Conservation (phyloP, 2,888 invertebrate genomes). For the Lasioglossum figueresi region DNA sequence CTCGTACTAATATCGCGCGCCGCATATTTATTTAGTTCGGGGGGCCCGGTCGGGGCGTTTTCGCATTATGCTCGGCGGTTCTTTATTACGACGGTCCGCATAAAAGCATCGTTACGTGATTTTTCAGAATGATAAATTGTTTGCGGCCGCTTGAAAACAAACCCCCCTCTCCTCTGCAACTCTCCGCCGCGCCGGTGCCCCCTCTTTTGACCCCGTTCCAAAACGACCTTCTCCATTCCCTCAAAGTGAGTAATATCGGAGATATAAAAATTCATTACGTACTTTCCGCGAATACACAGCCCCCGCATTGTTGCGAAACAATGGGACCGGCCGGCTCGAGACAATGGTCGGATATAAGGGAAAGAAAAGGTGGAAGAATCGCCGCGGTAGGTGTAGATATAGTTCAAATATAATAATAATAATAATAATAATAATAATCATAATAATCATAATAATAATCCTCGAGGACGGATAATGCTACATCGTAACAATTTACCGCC, state of each 20-base stretch:
- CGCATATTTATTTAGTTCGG: constrained; percentile 48
- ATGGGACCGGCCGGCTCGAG: constrained; percentile 36
- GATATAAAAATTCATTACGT: constrained; percentile 62
- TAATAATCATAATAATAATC: constrained; percentile 16
- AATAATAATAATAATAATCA: constrained; percentile 14
- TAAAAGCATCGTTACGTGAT: constrained; percentile 53
- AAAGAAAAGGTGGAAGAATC: constrained; percentile 35
- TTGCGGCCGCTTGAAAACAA: constrained; percentile 8
- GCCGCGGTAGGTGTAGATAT: constrained; percentile 18
- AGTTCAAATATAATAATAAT: constrained; percentile 61
- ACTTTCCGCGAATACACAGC: constrained; percentile 23
- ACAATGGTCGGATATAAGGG: constrained; percentile 38
- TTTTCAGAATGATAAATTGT: constrained; percentile 59
- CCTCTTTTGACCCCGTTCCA: neutral
- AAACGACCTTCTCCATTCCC: neutral
- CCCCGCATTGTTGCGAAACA: constrained; percentile 54
- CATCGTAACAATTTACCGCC: constrained; percentile 61
- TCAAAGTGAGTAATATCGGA: constrained; percentile 48
- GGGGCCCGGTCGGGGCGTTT: neutral
- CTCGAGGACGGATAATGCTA: constrained; percentile 57
- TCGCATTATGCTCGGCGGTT: constrained; percentile 33
- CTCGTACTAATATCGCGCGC: constrained; percentile 38
- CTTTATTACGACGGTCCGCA: constrained; percentile 42
- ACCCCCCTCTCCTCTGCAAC: too few relatives aligned
- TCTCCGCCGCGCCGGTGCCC: too few relatives aligned